Evolutionary conservation across 2,888 invertebrate species (phyloP), one percentile per base, ranked within the genome.

Genomic region (Caenorhabditis uteleia): DNA sequence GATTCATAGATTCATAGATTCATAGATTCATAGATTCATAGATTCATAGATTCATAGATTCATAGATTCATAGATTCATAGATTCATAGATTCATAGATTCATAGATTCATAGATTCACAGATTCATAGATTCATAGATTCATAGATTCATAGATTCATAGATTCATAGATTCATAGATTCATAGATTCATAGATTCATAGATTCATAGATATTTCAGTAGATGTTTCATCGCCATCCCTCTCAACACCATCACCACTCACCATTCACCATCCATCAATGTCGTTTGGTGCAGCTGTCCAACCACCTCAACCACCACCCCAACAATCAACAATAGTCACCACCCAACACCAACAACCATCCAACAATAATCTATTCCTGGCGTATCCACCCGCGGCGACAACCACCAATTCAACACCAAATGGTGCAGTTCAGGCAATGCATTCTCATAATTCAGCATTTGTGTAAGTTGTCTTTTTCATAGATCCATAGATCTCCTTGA

Each of bases 211-310:
- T 23, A 18, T 64, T 57, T 21, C 42, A 64, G 65, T 65, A 12
- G 65, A 65, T 40, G 54, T 59, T 10, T 55, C 59, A 25, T 65
- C 65, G n/a, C 59, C 65, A 33, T 55, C 50, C 3, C 59, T 65
- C 21, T 65, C 65, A 21, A 65, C 65, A 14, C 65, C 65, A 39
- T 59, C 65, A 12, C 58, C 65, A 14, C 34, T 58, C 29, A 58
- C 59, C 23, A 47, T 27, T 3, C 20, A 47, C 45, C 51, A 45
- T 39, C 62, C 47, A 42, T 39, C 64, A 5, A 29, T 47, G n/a
- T 12, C 38, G 18, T 34, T 34, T n/a, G 25, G 25, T 26, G 16
- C 31, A 21, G 23, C 46, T 33, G 12, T 16, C 6, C 36, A 36
- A n/a, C 20, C 8, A 34, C 8, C 34, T 12, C 34, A 34, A 34